These are phyloP conservation scores for Cheiracanthium punctorium DNA, from an alignment of 2,888 invertebrate genomes.

Conservation along the genomic window DNA sequence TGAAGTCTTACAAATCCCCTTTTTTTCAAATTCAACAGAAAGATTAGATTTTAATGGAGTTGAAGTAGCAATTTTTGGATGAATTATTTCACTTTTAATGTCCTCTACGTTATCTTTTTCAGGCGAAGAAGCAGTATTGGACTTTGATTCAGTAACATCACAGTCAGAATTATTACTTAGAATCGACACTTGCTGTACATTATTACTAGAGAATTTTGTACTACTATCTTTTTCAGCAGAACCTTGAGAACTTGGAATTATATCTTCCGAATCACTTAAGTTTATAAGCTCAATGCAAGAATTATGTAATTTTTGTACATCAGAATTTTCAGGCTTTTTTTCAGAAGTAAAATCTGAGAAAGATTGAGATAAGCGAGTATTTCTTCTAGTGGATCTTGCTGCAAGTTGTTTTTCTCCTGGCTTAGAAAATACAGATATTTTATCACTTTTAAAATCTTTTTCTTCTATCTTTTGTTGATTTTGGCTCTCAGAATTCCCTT, in stretches of 20 bases:
- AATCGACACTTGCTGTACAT: background rate
- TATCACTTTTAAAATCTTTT: background rate
- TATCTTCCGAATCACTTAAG: constrained; percentile 52
- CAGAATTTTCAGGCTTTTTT: background rate
- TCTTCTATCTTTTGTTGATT: background rate
- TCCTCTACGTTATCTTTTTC: background rate
- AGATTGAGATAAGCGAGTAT: background rate
- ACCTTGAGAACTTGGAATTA: constrained; percentile 62
- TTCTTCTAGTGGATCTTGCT: background rate
- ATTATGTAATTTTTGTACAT: constrained; percentile 7
- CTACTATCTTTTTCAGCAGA: constrained; percentile 36
- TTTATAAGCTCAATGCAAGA: constrained; percentile 17
- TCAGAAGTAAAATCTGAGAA: background rate
- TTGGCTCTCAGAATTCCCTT: background rate
- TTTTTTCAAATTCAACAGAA: background rate
- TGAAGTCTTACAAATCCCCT: too few relatives aligned
- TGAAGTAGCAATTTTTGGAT: background rate
- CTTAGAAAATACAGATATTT: background rate
- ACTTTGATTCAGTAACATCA: background rate
- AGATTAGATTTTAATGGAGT: background rate
- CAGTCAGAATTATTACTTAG: background rate
- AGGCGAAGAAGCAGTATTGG: background rate
- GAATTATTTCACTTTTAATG: background rate
- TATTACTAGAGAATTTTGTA: constrained; percentile 12
- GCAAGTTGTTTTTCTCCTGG: background rate